These are phyloP conservation scores for Protomyctophum bolini DNA, from an alignment of 2,113 vertebrate genomes.

Conservation along the genomic window DNA sequence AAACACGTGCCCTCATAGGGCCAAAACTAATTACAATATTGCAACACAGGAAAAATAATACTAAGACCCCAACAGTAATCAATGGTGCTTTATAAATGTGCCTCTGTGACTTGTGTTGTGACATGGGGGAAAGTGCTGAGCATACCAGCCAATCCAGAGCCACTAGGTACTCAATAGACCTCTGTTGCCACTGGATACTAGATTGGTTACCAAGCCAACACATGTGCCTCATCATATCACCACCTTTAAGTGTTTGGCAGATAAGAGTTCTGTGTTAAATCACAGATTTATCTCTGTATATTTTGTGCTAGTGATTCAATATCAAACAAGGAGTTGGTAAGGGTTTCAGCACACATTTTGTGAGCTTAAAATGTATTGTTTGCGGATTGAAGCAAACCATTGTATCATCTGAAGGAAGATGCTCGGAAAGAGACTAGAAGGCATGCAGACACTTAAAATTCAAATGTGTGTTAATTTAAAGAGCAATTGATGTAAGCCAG, in stretches of 20 bases:
- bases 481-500: no score
- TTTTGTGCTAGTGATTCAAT: constrained; percentile 5
- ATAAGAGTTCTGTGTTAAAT: constrained; percentile 35
- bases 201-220: constrained; percentile 80
- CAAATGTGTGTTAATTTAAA: no score
- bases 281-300: constrained; percentile 9
- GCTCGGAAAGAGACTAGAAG: neutral
- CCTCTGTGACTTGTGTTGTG: constrained; percentile 62
- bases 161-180: constrained; percentile 74
- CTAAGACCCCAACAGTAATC: constrained; percentile 47
- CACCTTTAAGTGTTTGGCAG: constrained; percentile 59
- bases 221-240: constrained; percentile 73
- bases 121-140: constrained; percentile 69
- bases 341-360: constrained; percentile 16
- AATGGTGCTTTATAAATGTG: constrained; percentile 50
- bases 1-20: no score
- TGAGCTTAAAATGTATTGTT: constrained; percentile 32
- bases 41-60: constrained; percentile 40
- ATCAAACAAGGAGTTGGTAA: constrained; percentile 21
- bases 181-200: constrained; percentile 81
- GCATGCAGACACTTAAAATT: neutral
- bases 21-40: no score
- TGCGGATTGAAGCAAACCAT: constrained; percentile 28
- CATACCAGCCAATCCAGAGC: constrained; percentile 68
- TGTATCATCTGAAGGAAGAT: constrained; percentile 26